Base-by-base conservation (phyloP, 2,113 vertebrate species). In the Cyanoramphus novaezelandiae region DNA sequence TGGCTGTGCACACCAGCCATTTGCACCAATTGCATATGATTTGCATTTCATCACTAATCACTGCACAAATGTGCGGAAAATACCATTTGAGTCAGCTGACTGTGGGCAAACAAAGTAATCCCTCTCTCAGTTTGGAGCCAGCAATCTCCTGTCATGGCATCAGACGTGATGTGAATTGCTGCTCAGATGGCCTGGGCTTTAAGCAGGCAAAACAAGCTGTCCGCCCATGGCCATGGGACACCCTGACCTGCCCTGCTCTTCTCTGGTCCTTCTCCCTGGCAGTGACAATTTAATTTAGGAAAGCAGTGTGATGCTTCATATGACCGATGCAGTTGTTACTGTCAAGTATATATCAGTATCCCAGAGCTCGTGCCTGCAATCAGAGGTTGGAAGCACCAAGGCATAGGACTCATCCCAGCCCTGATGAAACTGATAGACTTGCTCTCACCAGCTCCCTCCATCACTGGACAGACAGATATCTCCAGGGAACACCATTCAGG, bases 31-130 rank as follows among this genome's bases (percentile, higher is more conserved):
- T 94, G 81, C 95, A 97, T 95, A n/a, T 8, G 35, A 92, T 94
- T 92, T 95, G 82, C 87, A 82, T 95, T 91, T 76, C 82, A 93
- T 88, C 89, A 75, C 78, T 87, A 86, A 95, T 84, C 86, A 81
- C 81, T 69, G 43, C 78, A 69, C 67, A 95, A 87, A 95, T 62
- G 39, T 47, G 84, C 0, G 0, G 93, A 95, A 96, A 94, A 95
- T 60, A 85, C 9, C 3, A 0, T 65, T 92, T 89, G 84, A 87
- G 76, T 94, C 91, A 95, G 78, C 69, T 92, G 86, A 65, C 82
- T 88, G 79, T 95, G 70, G 81, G 89, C 75, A 91, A 94, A 96
- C 78, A 91, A 52, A 85, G 46, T 41, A 90, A 74, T 69, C 27
- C 90, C 41, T 44, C 76, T 77, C 7, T 1, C 71, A 27, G 37